phyloP scores from a whole-genome alignment of 2,888 invertebrate genomes.

The Gasteruption jaculator region DNA sequence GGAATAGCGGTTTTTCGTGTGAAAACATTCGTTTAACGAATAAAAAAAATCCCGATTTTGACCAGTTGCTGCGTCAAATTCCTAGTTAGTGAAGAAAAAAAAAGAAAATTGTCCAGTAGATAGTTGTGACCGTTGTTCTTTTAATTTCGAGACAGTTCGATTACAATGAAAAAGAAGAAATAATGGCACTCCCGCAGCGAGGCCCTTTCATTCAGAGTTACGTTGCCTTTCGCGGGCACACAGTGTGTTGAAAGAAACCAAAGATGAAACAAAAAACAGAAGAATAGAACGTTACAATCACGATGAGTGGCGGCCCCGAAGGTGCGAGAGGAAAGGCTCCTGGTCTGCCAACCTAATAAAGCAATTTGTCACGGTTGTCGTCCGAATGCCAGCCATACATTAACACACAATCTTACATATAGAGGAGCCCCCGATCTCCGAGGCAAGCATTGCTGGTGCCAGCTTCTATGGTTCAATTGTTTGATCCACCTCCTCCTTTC shows the following conservation, averaged over 20 bases:
- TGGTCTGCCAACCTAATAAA: constrained; percentile 50
- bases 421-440: too few species aligned
- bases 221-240: constrained; percentile 30
- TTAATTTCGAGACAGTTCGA: too few species aligned
- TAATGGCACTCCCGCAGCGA: constrained; percentile 27
- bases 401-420: constrained; percentile 51
- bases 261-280: constrained; percentile 19
- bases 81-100: too few species aligned
- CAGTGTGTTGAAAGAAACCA: constrained; percentile 26
- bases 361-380: constrained; percentile 52
- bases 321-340: constrained; percentile 45
- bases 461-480: too few species aligned
- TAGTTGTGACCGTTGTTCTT: too few species aligned
- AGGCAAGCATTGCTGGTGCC: constrained; percentile 27
- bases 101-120: too few species aligned
- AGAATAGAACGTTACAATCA: constrained; percentile 41
- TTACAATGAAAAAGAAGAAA: constrained; percentile 37
- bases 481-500: too few species aligned
- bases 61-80: too few species aligned
- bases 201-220: constrained; percentile 32
- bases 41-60: too few species aligned
- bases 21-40: too few species aligned
- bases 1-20: too few species aligned
- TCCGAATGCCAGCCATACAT: constrained; percentile 50
- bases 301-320: constrained; percentile 37